Evolutionary conservation across 2,113 vertebrate genomes (phyloP), one percentile per base, ranked within the genome.

Genomic region (Ondatra zibethicus): DNA sequence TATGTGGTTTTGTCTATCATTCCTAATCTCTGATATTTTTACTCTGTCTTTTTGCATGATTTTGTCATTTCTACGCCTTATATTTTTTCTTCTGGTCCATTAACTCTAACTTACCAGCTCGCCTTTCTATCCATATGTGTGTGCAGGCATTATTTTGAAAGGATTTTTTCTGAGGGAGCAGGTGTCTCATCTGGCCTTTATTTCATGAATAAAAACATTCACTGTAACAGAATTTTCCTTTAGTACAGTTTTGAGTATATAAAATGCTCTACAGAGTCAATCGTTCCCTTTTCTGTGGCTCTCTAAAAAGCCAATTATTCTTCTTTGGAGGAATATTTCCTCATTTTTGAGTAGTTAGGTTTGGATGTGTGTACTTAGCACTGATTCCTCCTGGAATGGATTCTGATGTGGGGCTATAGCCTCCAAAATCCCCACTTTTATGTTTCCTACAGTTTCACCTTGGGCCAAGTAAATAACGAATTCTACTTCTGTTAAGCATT

Each of bases 381-480:
- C 21, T 93, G 58, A 73, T n/a, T 92, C 90, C 75, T 96, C 77
- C 63, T 27, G 63, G 92, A 95, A 93, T 91, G 42, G 42, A 39
- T 93, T 68, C 72, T 63, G 42, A 63, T 72, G 9, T 86, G 10
- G 45, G 36, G 76, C 36, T 72, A 16, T 45, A 33, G 95, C 52
- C 36, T 81, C 47, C 36, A 96, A 75, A 89, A 50, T 39, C 45
- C 61, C 73, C 84, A 14, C 23, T 42, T 92, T 63, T 76, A 61
- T 63, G 73, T 63, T 87, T 88, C 16, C 55, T 76, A 70, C 5
- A 72, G 17, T 68, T 94, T 84, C 82, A 39, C 29, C 81, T 95
- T 93, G 33, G n/a, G 63, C 36, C 68, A 85, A 45, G 12, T 63
- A 66, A 50, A 58, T 88, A 91, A 82, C 29, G 55, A 92, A 91